Evolutionary conservation across 1,140 invertebrate species (phyloP).

Genomic region (Agraylea sexmaculata): DNA sequence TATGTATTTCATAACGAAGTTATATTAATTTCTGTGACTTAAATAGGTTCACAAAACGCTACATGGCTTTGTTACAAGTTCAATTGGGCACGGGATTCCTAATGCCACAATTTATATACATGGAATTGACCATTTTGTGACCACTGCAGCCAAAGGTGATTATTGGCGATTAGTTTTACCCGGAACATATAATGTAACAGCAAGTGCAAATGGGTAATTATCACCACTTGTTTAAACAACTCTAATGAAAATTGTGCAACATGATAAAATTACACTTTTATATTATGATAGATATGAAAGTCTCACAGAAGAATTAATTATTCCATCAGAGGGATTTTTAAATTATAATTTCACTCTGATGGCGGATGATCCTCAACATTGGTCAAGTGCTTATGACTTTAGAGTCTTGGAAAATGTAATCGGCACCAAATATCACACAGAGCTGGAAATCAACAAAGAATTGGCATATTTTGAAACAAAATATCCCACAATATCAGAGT

Average conservation of each 20-base stretch:
- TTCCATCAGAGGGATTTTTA: constrained; percentile 49
- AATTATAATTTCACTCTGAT: constrained; percentile 70
- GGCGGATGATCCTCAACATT: constrained; percentile 59
- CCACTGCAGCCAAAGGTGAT: constrained; percentile 64
- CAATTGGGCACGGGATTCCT: constrained; percentile 56
- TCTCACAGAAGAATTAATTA: constrained; percentile 45
- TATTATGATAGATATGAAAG: constrained; percentile 47
- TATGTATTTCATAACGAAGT: too few species aligned
- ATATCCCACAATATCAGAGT: constrained; percentile 49
- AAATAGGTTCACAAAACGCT: constrained; percentile 78
- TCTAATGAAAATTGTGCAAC: neutral
- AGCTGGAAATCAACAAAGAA: constrained; percentile 46
- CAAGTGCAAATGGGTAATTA: constrained; percentile 48
- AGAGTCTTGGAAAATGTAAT: constrained; percentile 46
- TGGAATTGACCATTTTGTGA: constrained; percentile 59
- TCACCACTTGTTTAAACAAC: neutral
- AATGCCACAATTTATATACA: constrained; percentile 64
- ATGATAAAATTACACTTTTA: constrained; percentile 16
- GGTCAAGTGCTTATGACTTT: constrained; percentile 70
- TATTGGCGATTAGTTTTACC: constrained; percentile 87
- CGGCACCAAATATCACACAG: constrained; percentile 48
- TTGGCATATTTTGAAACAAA: constrained; percentile 54
- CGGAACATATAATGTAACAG: constrained; percentile 76
- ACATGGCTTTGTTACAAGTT: constrained; percentile 73
- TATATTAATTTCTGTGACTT: too few species aligned